A percentile compares a stretch with the other conserved stretches of the same genome.
phyloP scores from a whole-genome alignment of 2,888 invertebrate species.

The Exocentrus adspersus region DNA sequence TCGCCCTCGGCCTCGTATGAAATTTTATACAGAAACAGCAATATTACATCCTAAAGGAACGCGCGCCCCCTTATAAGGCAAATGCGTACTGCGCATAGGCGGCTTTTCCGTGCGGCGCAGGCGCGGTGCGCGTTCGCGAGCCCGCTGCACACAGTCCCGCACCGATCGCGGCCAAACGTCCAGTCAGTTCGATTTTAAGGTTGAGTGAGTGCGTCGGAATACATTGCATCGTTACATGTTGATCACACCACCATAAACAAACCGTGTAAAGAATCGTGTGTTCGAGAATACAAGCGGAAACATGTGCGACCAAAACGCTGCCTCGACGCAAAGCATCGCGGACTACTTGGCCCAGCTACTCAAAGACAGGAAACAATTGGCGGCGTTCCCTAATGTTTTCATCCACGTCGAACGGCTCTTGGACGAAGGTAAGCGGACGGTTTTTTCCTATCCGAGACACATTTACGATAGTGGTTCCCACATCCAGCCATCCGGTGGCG shows the following conservation, averaged over 20 bases:
- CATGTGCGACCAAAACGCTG: slow-evolving; percentile 61
- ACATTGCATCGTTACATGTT: slow-evolving; percentile 34
- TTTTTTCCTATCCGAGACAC: not conserved
- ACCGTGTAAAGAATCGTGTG: slow-evolving; percentile 31
- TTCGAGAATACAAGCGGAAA: slow-evolving; percentile 40
- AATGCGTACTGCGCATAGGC: slow-evolving; percentile 51
- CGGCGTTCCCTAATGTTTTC: slow-evolving; percentile 99
- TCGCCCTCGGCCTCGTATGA: too few relatives aligned
- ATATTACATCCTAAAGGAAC: slow-evolving; percentile 39
- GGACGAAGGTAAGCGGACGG: slow-evolving; percentile 87
- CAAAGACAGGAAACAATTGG: slow-evolving; percentile 99
- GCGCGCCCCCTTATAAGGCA: slow-evolving; percentile 48
- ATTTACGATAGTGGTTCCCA: slow-evolving; percentile 16
- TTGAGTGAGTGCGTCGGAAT: slow-evolving; percentile 42
- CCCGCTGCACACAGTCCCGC: slow-evolving; percentile 13
- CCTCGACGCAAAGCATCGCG: slow-evolving; percentile 94
- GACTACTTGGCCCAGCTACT: slow-evolving; percentile 99
- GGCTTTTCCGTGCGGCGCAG: slow-evolving; percentile 44
- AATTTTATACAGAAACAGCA: slow-evolving; percentile 46
- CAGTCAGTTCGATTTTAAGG: slow-evolving; percentile 43
- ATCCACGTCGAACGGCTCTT: slow-evolving; percentile 98
- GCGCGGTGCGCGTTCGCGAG: slow-evolving; percentile 28
- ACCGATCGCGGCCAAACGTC: slow-evolving; percentile 30
- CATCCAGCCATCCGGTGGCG: slow-evolving; percentile 20
- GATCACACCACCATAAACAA: slow-evolving; percentile 34